Percentiles rank a stretch among this genome's conserved stretches.
Conservation (phyloP, 2,888 invertebrate genomes). For the Morpho helenor region DNA sequence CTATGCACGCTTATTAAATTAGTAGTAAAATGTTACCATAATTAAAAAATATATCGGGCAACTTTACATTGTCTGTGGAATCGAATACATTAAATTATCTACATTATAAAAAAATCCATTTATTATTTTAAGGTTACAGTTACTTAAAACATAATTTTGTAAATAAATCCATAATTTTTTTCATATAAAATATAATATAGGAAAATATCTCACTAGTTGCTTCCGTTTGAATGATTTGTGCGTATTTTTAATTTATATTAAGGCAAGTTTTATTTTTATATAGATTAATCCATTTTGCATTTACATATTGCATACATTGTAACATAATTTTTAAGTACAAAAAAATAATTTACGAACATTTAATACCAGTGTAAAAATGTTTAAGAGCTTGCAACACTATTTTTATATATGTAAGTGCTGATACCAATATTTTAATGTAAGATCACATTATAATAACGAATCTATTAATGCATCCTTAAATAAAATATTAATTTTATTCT, state of each 20-base stretch:
- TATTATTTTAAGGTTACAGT: conserved; percentile 18
- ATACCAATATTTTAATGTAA: conserved; percentile 68
- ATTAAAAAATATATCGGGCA: conserved; percentile 29
- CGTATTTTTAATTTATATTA: conserved; percentile 10
- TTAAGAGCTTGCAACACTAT: conserved; percentile 34
- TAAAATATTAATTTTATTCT: conserved; percentile 21
- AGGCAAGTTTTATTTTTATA: conserved; percentile 1
- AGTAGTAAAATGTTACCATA: conserved; percentile 39
- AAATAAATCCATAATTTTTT: conserved; percentile 18
- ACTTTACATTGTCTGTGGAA: conserved; percentile 38
- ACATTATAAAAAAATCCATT: conserved; percentile 3
- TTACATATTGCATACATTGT: conserved; percentile 23
- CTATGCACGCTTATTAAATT: conserved; percentile 34
- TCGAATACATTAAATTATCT: conserved; percentile 30
- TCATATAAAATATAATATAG: conserved; percentile 10
- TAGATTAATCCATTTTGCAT: conserved; percentile 15
- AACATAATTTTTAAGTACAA: conserved; percentile 51
- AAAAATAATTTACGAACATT: conserved; percentile 38
- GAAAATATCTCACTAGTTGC: conserved; percentile 11
- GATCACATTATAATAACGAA: conserved; percentile 56
- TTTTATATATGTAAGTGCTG: conserved; percentile 42
- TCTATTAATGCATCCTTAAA: conserved; percentile 33
- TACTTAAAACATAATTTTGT: conserved; percentile 20
- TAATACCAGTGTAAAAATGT: conserved; percentile 57
- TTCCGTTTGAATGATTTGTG: conserved; percentile 11